These are phyloP conservation scores for Eristalinus aeneus DNA, from an alignment of 2,888 invertebrate genomes.

Conservation along the genomic window DNA sequence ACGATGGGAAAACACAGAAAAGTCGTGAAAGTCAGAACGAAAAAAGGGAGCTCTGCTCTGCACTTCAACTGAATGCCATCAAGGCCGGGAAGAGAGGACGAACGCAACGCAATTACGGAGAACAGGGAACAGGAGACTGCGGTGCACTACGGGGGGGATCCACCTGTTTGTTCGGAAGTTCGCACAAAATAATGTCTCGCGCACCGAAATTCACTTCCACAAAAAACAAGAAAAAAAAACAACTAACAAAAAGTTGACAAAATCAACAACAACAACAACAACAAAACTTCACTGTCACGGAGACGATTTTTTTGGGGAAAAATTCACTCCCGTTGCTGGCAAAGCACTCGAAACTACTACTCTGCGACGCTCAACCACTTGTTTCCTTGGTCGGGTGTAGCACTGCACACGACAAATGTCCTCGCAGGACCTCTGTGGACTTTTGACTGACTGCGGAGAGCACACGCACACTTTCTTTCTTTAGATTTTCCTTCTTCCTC, in stretches of 20 bases:
- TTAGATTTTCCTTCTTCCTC: not conserved
- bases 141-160: constrained; percentile 9
- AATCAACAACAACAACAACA: no score
- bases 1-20: not conserved
- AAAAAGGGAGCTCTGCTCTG: constrained; percentile 10
- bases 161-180: constrained; percentile 46
- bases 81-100: constrained; percentile 6
- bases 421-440: constrained; percentile 39
- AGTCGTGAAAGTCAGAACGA: constrained; percentile 21
- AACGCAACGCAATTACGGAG: not conserved
- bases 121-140: constrained; percentile 18
- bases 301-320: not conserved
- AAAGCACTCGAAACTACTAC: no score
- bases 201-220: not conserved
- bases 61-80: constrained; percentile 43
- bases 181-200: constrained; percentile 1
- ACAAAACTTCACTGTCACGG: not conserved
- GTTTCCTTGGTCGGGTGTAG: constrained; percentile 34
- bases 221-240: no score
- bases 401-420: constrained; percentile 35
- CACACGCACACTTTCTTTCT: constrained; percentile 4
- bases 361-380: constrained; percentile 53
- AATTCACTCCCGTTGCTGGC: not conserved
- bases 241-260: no score
- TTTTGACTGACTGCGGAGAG: not conserved